These are phyloP conservation scores for Megalonaias nervosa DNA, from an alignment of 1,140 invertebrate species.

Conservation along the genomic window DNA sequence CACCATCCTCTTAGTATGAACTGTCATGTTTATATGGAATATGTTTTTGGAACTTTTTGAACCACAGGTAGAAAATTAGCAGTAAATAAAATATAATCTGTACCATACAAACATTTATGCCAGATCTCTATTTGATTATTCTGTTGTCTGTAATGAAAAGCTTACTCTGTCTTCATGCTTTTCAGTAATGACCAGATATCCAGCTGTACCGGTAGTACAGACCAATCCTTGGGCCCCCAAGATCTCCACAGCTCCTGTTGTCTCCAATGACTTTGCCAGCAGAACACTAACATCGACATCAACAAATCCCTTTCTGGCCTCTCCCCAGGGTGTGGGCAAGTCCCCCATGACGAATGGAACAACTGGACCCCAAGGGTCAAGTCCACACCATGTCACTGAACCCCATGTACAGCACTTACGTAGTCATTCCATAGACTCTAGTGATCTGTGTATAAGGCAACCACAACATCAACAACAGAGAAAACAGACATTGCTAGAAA, in stretches of 20 bases:
- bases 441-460: slow-evolving; percentile 46
- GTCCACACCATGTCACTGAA: slow-evolving; percentile 35
- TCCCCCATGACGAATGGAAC: slow-evolving; percentile 26
- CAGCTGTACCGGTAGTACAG: slow-evolving; percentile 6
- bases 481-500: slow-evolving; percentile 52
- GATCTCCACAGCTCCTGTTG: background rate
- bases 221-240: background rate
- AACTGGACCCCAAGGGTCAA: slow-evolving; percentile 37
- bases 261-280: slow-evolving; percentile 4
- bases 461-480: slow-evolving; percentile 39
- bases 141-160: background rate
- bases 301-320: slow-evolving; percentile 72
- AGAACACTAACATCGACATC: slow-evolving; percentile 76
- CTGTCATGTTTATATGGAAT: no score
- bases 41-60: background rate
- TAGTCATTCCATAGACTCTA: slow-evolving; percentile 76
- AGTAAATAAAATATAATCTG: background rate
- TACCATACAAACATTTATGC: slow-evolving; percentile 33
- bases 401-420: slow-evolving; percentile 71
- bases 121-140: slow-evolving; percentile 60
- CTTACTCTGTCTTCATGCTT: background rate
- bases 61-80: background rate
- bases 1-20: no score
- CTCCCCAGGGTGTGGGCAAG: slow-evolving; percentile 51
- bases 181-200: background rate